Evolutionary conservation across 2,797 vertebrate species (phyloP), one percentile per base, ranked within the genome.

Genomic region (Alosa sapidissima): DNA sequence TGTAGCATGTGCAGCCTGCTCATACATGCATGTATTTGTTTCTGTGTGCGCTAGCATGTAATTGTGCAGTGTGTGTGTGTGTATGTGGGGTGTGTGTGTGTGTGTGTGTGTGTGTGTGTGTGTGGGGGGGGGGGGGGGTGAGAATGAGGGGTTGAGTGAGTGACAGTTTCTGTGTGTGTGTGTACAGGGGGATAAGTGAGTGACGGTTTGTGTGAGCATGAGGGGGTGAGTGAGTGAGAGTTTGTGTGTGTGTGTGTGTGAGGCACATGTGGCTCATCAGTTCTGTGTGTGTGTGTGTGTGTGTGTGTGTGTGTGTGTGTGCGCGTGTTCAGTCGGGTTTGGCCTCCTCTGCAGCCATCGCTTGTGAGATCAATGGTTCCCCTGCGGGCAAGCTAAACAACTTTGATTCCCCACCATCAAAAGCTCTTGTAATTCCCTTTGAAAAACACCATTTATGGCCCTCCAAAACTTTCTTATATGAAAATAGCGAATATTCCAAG

Each of bases 321-420:
- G 55, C n/a, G 58, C 9, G n/a, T 24, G 58, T 24, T 24, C n/a
- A 62, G 58, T 24, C 6, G n/a, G 58, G 9, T 62, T 62, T 62
- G 58, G 83, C 2, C 16, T 60, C 16, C 81, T 75, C 72, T 24
- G 68, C 41, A 82, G 82, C 62, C 62, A 62, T 85, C 78, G 19
- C 84, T 83, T 81, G 54, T 60, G 49, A 88, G 84, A 88, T 90
- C 87, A 90, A 89, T 84, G 54, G 41, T 85, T 65, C 41, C 11
- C 68, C 68, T 75, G 68, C 36, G 68, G 68, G 68, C 36, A 5
- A 75, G 68, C 68, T 45, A 75, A 87, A 86, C 89, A 89, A 87
- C 86, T 88, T 89, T 88, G 55, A 88, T 88, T 86, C 85, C 84
- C 85, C n/a, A 84, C 75, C 88, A 90, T 90, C 87, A 90, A 89